Base-by-base conservation (phyloP, 2,888 invertebrate species). In the Abrostola tripartita region DNA sequence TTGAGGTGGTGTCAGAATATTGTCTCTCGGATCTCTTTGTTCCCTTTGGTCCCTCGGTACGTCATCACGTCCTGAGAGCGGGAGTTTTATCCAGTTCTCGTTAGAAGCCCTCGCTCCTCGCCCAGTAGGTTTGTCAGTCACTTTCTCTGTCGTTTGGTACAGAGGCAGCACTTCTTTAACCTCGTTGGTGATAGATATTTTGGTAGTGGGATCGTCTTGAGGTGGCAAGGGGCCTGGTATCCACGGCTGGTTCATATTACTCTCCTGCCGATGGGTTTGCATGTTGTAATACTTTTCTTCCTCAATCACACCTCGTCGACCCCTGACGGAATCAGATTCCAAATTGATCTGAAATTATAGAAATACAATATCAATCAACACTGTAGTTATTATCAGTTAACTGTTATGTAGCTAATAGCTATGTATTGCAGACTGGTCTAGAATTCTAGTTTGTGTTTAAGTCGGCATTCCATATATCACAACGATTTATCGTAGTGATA, bases 1-100 rank as follows among this genome's bases (percentile, higher is more conserved):
- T 74, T 94, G 91, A 0, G 95, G 94, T 38, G 95, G 95, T 0
- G 95, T 92, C 5, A 95, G 87, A n/a, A 93, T 90, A 57, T 94
- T 91, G 40, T 92, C 90, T 74, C 88, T 82, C 58, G 88, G 81
- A 0, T 80, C 81, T 38, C 79, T 65, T 10, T 79, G 81, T 2
- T 80, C 80, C 12, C 80, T 69, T 7, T 77, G 76, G 0, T 62
- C 62, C 12, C 61, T n/a, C 24, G 67, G 66, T 0, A 85, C 59
- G 14, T 91, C 89, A 58, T 90, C 89, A 9, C 83, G 88, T 24
- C 87, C 87, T 2, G 95, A 95, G 79, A 94, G 95, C 5, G 96
- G 95, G 0, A 96, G 91, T 80, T 96, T 96, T 11, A 95, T 92
- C 96, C 96, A 96, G 79, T 96, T 95, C 71, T 96, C 95, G 68